Evolutionary conservation across 2,888 invertebrate species (phyloP).

Genomic region (Emmelina monodactyla): DNA sequence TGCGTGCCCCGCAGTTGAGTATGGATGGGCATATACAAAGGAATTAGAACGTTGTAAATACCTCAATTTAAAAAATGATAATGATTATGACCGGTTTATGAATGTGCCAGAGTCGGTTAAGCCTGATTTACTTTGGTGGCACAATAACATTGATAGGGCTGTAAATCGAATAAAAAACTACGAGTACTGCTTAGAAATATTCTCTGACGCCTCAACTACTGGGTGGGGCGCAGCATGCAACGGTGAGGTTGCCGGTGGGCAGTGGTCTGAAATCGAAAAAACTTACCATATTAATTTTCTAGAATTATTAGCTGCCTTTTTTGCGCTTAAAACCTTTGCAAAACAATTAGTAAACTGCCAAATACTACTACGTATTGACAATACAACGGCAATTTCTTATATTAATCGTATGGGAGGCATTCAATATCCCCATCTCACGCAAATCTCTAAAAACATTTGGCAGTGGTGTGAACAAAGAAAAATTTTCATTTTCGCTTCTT

Average conservation of each 20-base stretch:
- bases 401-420: background rate
- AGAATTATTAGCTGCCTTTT: background rate
- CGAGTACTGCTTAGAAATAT: background rate
- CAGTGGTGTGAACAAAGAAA: background rate
- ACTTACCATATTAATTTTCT: background rate
- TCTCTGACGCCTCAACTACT: background rate
- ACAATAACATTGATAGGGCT: background rate
- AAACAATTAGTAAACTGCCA: background rate
- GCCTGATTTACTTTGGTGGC: background rate
- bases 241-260: background rate
- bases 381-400: background rate
- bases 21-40: constrained; percentile 1
- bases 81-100: background rate
- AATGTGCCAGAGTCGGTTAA: background rate
- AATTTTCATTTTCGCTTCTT: background rate
- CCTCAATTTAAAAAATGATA: background rate
- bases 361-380: background rate
- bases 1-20: background rate
- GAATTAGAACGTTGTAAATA: background rate
- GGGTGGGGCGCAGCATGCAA: background rate
- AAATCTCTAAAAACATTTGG: background rate
- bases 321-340: background rate
- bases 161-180: background rate
- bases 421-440: background rate
- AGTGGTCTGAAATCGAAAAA: background rate